These are phyloP conservation scores for Lagria hirta DNA, from an alignment of 2,888 invertebrate genomes.

Conservation along the genomic window DNA sequence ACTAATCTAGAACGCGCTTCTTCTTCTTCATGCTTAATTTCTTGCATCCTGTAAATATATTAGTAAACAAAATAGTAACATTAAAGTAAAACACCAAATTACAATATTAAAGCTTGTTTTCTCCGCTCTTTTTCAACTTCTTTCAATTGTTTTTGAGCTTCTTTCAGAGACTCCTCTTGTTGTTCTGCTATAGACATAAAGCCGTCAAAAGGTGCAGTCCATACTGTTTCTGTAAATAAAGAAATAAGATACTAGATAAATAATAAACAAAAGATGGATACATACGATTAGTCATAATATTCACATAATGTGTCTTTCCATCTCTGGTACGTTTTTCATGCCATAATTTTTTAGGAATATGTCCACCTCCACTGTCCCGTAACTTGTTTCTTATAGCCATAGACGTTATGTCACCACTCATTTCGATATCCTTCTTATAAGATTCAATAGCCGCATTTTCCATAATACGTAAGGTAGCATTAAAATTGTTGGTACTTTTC, in stretches of 20 bases:
- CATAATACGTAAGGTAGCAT: constrained; percentile 81
- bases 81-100: constrained; percentile 4
- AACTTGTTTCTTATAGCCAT: constrained; percentile 53
- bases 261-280: constrained; percentile 3
- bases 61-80: constrained; percentile 3
- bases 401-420: constrained; percentile 65
- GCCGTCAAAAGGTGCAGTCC: constrained; percentile 74
- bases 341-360: constrained; percentile 66
- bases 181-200: constrained; percentile 69
- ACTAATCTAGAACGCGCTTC: constrained; percentile 58
- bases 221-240: constrained; percentile 66
- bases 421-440: constrained; percentile 80
- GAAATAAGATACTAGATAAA: no score
- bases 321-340: constrained; percentile 76
- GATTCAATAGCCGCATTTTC: constrained; percentile 88
- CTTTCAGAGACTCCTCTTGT: constrained; percentile 56
- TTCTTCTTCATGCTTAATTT: constrained; percentile 53
- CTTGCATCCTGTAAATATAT: constrained; percentile 35
- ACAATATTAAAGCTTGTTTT: constrained; percentile 38
- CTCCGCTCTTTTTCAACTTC: constrained; percentile 42
- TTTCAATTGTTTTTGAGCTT: constrained; percentile 54
- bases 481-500: constrained; percentile 74
- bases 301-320: constrained; percentile 84
- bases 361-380: constrained; percentile 37
- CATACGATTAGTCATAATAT: constrained; percentile 76